phyloP scores from a whole-genome alignment of 2,888 invertebrate species.

The Camptogramma bilineatum region DNA sequence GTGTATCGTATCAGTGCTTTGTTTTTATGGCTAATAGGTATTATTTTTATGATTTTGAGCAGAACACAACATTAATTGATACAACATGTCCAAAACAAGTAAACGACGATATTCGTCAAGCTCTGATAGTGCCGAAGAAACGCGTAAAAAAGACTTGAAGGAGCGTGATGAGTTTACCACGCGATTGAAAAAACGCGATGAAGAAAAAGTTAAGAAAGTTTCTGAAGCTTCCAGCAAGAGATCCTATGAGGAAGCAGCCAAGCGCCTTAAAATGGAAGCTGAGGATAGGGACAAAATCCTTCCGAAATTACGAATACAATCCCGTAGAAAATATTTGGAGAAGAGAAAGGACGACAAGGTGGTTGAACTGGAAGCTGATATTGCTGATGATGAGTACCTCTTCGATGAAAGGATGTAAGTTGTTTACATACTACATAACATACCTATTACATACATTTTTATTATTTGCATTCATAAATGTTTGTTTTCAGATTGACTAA shows the following conservation, averaged over 20 bases:
- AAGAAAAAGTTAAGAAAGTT: constrained; percentile 93
- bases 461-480: no score
- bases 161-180: constrained; percentile 98
- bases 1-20: no score
- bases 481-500: constrained; percentile 90
- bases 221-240: constrained; percentile 88
- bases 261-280: constrained; percentile 94
- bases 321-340: constrained; percentile 96
- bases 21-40: no score
- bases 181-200: constrained; percentile 95
- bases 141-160: constrained; percentile 92
- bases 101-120: constrained; percentile 83
- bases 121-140: constrained; percentile 91
- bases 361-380: constrained; percentile 96
- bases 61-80: not conserved
- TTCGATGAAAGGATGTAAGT: constrained; percentile 95
- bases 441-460: no score
- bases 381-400: constrained; percentile 97
- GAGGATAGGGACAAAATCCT: constrained; percentile 94
- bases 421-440: not conserved
- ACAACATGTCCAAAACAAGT: constrained; percentile 65
- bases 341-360: constrained; percentile 99
- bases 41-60: not conserved
- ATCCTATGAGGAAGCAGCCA: constrained; percentile 95
- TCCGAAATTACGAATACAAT: constrained; percentile 95